These are phyloP conservation scores for Itoplectis maculator DNA, from an alignment of 2,888 invertebrate genomes.

Conservation along the genomic window DNA sequence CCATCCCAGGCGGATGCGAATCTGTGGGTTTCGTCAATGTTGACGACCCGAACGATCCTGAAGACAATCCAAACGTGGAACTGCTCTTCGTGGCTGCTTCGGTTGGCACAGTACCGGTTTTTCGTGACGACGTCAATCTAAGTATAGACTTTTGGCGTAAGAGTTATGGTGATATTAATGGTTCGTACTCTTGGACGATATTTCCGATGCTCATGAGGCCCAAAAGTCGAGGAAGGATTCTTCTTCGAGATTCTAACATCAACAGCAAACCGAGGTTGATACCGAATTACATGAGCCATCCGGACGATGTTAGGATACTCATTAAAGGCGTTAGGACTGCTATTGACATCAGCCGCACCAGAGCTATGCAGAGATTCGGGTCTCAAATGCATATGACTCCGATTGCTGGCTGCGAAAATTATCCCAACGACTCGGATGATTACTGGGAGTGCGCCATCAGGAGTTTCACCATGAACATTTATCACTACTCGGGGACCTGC, in stretches of 20 bases:
- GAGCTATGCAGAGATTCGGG: constrained; percentile 86
- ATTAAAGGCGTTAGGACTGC: constrained; percentile 86
- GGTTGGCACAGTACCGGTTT: constrained; percentile 86
- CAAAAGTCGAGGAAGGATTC: constrained; percentile 88
- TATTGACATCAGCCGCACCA: constrained; percentile 85
- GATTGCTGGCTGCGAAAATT: constrained; percentile 85
- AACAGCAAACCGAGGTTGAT: constrained; percentile 87
- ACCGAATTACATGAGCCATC: constrained; percentile 89
- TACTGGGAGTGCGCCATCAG: constrained; percentile 88
- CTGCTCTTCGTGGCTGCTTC: constrained; percentile 88
- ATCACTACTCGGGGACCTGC: constrained; percentile 88
- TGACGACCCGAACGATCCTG: constrained; percentile 85
- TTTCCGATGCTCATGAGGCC: constrained; percentile 87
- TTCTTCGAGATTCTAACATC: constrained; percentile 87
- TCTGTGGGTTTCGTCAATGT: constrained; percentile 87
- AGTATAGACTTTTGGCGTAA: constrained; percentile 86
- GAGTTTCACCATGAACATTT: constrained; percentile 86
- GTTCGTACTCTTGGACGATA: constrained; percentile 77
- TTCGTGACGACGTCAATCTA: constrained; percentile 86
- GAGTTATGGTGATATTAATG: constrained; percentile 86
- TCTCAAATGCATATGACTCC: constrained; percentile 85
- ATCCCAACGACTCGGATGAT: constrained; percentile 85
- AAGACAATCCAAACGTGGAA: constrained; percentile 89
- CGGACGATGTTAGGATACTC: constrained; percentile 86
- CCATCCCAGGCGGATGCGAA: constrained; percentile 87